Conservation (phyloP, 2,888 invertebrate genomes). For the Nebria salina region DNA sequence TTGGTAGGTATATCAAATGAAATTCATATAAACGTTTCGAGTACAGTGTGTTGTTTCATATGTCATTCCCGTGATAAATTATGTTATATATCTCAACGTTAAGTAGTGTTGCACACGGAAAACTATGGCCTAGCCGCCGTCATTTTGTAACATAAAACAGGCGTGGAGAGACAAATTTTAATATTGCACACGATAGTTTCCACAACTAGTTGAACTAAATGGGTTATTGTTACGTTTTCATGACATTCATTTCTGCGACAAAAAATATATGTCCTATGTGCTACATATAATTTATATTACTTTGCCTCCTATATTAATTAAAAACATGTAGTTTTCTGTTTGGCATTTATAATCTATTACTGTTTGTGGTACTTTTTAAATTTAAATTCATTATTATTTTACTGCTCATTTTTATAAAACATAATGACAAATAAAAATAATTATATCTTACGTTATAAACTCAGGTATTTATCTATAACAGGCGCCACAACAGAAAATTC, state of each 20-base stretch:
- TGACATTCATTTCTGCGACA: neutral
- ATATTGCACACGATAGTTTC: slow-evolving; percentile 39
- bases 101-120: slow-evolving; percentile 40
- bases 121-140: slow-evolving; percentile 23
- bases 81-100: slow-evolving; percentile 39
- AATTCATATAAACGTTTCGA: slow-evolving; percentile 27
- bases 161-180: slow-evolving; percentile 43
- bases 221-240: neutral
- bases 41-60: slow-evolving; percentile 29
- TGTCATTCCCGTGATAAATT: slow-evolving; percentile 42
- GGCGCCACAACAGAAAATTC: too few relatives aligned
- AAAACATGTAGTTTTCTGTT: neutral
- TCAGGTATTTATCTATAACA: too few relatives aligned
- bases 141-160: slow-evolving; percentile 45
- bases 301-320: neutral
- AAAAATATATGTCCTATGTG: neutral
- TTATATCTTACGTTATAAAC: too few relatives aligned
- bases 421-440: too few relatives aligned
- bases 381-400: neutral
- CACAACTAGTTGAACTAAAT: neutral
- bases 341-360: neutral
- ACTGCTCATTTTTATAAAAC: neutral
- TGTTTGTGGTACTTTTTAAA: neutral
- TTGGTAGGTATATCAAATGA: slow-evolving; percentile 12
- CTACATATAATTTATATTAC: neutral